Evolutionary conservation across 2,797 vertebrate genomes (phyloP).

Genomic region (Leptodactylus fallax): DNA sequence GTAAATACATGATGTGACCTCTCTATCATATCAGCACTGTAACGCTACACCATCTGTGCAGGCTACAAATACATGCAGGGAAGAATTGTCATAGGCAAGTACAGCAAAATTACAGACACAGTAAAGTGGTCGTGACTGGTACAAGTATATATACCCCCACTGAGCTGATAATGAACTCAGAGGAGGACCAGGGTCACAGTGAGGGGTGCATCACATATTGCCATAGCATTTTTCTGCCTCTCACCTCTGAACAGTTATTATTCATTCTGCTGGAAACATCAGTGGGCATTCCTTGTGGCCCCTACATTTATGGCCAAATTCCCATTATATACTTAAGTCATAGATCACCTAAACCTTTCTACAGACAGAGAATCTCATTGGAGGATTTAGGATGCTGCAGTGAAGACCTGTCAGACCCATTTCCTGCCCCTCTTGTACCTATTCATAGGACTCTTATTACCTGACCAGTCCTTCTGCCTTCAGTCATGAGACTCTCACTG

Average conservation of each 20-base stretch:
- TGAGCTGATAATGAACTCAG: background rate
- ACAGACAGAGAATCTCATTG: constrained; percentile 62
- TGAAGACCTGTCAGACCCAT: constrained; percentile 80
- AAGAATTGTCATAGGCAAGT: background rate
- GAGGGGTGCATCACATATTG: no score
- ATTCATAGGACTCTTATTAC: no score
- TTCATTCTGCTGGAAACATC: background rate
- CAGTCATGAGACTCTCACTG: background rate
- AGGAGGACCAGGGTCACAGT: background rate
- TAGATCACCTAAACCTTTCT: constrained; percentile 80
- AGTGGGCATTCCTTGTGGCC: background rate
- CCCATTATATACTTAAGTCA: background rate
- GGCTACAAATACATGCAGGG: background rate
- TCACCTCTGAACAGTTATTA: background rate
- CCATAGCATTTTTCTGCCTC: background rate
- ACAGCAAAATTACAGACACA: background rate
- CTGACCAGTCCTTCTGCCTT: background rate
- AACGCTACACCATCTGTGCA: background rate
- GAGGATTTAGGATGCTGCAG: constrained; percentile 83
- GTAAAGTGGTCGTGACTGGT: background rate
- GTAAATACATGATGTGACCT: background rate
- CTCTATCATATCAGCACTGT: background rate
- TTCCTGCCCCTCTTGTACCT: background rate
- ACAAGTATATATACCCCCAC: background rate
- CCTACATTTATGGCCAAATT: background rate